Evolutionary conservation across 2,113 vertebrate genomes (phyloP).

Genomic region (Nyctibius bracteatus): DNA sequence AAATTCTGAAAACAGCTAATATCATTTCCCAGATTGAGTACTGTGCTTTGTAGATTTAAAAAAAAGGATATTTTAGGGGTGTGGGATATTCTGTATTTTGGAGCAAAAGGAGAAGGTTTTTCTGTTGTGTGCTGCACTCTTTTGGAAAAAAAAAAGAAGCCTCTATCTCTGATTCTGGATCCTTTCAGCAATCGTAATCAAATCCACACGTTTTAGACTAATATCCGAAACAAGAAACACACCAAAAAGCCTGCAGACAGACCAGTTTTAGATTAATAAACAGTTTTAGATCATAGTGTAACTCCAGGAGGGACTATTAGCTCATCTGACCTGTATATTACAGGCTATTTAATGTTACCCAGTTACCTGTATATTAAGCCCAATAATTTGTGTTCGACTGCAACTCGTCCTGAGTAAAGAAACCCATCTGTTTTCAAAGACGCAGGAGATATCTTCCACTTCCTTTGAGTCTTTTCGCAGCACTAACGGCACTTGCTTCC

Average conservation of each 20-base stretch:
- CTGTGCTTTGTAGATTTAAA: background rate
- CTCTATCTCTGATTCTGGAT: background rate
- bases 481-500: background rate
- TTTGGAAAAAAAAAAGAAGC: background rate
- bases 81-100: background rate
- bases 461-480: background rate
- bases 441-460: background rate
- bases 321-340: slow-evolving; percentile 10
- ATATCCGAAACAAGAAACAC: background rate
- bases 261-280: slow-evolving; percentile 9
- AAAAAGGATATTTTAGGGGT: background rate
- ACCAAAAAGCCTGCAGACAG: slow-evolving; percentile 11
- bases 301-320: slow-evolving; percentile 24
- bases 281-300: slow-evolving; percentile 1
- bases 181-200: background rate
- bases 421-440: background rate
- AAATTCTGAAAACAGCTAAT: background rate
- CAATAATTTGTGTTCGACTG: background rate
- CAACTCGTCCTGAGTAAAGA: background rate
- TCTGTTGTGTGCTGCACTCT: background rate
- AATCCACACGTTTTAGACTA: background rate
- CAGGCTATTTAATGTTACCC: background rate
- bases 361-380: background rate
- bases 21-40: background rate
- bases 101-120: background rate